phyloP scores from a whole-genome alignment of 2,888 invertebrate species.

The Nebria salina region DNA sequence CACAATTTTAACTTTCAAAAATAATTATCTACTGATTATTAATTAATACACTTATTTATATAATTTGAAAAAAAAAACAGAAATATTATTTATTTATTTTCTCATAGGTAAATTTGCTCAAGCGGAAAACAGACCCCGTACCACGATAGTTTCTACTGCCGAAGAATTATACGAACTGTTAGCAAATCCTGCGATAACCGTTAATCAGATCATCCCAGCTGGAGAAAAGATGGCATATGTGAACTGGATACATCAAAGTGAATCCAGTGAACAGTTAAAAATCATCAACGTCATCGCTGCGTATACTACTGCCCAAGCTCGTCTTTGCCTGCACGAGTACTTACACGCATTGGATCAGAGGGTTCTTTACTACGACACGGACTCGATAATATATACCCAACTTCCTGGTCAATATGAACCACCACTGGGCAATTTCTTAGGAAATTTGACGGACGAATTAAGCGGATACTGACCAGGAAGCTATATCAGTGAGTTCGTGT shows the following conservation, averaged over 20 bases:
- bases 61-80: no score
- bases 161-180: constrained; percentile 48
- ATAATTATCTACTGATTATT: no score
- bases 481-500: no score
- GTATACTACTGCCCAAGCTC: constrained; percentile 53
- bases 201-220: constrained; percentile 47
- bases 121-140: constrained; percentile 48
- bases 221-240: constrained; percentile 49
- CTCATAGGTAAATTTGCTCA: constrained; percentile 23
- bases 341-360: constrained; percentile 54
- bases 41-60: no score
- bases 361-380: no score
- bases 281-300: constrained; percentile 56
- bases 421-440: constrained; percentile 53
- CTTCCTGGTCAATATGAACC: constrained; percentile 49
- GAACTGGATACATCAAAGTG: constrained; percentile 48
- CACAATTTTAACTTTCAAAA: no score
- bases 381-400: no score
- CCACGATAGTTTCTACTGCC: constrained; percentile 30
- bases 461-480: constrained; percentile 50
- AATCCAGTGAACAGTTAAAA: constrained; percentile 46
- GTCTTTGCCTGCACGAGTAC: constrained; percentile 46
- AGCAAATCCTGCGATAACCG: constrained; percentile 47
- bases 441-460: constrained; percentile 57
- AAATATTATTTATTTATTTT: no score